A percentile compares a stretch with the other conserved stretches of the same genome.
These are phyloP conservation scores for Dicerorhinus sumatrensis DNA, from an alignment of 2,113 vertebrate species.

Conservation along the genomic window DNA sequence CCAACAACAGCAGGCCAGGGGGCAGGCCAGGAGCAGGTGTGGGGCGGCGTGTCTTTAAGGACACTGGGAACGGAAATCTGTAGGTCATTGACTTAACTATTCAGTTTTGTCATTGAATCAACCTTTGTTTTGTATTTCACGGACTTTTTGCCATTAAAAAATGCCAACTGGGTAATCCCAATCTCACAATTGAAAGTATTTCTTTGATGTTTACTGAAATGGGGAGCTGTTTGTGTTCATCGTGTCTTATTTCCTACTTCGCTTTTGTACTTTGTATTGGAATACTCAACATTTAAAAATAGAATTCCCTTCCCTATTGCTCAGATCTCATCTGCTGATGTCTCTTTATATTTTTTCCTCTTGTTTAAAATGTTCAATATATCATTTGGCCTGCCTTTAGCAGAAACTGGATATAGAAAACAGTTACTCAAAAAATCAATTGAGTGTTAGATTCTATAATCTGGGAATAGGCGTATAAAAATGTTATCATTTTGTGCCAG, in stretches of 20 bases:
- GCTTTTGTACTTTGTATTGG: not conserved
- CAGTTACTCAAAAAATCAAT: not conserved
- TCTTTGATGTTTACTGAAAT: no score
- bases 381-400: not conserved
- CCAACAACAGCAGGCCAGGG: fast-evolving
- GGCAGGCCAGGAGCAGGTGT: not conserved
- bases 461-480: not conserved
- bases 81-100: not conserved
- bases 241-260: not conserved
- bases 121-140: not conserved
- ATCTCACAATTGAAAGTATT: fast-evolving
- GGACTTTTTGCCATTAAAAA: not conserved
- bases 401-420: fast-evolving
- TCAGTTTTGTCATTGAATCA: fast-evolving
- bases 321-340: fast-evolving
- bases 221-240: not conserved
- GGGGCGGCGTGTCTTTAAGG: not conserved
- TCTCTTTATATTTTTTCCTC: not conserved
- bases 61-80: fast-evolving
- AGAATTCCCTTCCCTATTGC: not conserved
- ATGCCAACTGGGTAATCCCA: fast-evolving
- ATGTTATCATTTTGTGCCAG: not conserved
- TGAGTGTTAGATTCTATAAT: not conserved
- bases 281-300: not conserved
- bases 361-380: not conserved